A percentile compares a stretch with the other conserved stretches of the same genome.
Evolutionary conservation across 1,140 invertebrate species (phyloP).

Genomic region (Hylaeus volcanicus): DNA sequence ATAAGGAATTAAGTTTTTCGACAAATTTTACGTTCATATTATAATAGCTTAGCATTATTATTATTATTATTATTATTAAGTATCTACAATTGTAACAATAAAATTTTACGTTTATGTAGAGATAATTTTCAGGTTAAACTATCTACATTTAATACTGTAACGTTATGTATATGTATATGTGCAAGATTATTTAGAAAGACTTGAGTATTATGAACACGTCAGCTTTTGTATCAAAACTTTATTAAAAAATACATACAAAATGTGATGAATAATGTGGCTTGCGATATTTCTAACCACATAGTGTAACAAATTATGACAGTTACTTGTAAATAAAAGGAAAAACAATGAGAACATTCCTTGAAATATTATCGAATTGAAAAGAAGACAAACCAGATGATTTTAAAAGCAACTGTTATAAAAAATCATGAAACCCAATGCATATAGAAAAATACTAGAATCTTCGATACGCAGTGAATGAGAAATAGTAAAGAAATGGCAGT

Average conservation of each 20-base stretch:
- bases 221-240: conserved; percentile 49
- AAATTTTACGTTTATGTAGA: conserved; percentile 2
- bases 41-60: conserved; percentile 10
- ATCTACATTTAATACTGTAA: conserved; percentile 10
- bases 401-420: not conserved
- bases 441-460: not conserved
- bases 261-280: conserved; percentile 19
- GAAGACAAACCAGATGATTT: not conserved
- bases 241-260: conserved; percentile 56
- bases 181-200: conserved; percentile 18
- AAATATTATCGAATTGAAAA: conserved; percentile 14
- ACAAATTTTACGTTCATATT: conserved; percentile 14
- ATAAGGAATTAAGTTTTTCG: conserved; percentile 20
- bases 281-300: conserved; percentile 21
- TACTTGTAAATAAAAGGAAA: conserved; percentile 14
- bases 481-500: not conserved
- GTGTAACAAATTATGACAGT: not conserved
- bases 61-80: conserved; percentile 20
- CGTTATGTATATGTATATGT: conserved; percentile 7
- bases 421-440: not conserved
- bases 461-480: not conserved
- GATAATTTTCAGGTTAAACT: not conserved
- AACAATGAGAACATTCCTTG: conserved; percentile 7
- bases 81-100: not conserved
- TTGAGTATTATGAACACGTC: conserved; percentile 19